phyloP scores from a whole-genome alignment of 2,797 vertebrate genomes.

The Petrocephalus sullivani region DNA sequence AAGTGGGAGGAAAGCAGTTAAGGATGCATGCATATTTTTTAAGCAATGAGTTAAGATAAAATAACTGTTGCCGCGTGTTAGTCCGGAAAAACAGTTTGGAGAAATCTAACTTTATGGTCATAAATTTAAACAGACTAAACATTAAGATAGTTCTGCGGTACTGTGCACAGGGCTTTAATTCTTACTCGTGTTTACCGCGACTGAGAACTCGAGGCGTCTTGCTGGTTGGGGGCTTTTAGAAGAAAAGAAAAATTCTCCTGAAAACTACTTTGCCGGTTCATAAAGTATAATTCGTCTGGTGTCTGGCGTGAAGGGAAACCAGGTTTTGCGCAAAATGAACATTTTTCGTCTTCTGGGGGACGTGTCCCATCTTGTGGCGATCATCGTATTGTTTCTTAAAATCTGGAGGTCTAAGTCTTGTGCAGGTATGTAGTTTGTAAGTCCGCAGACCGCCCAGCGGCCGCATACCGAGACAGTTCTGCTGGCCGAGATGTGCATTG shows the following conservation, averaged over 20 bases:
- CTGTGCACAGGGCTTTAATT: neutral
- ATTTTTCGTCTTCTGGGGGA: conserved; percentile 88
- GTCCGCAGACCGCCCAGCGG: neutral
- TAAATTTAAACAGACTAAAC: neutral
- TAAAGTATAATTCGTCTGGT: neutral
- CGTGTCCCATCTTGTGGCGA: conserved; percentile 87
- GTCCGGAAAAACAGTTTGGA: neutral
- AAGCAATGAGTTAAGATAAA: neutral
- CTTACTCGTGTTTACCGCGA: neutral
- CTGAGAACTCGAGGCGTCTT: neutral
- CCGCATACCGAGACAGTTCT: neutral
- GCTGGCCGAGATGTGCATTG: neutral
- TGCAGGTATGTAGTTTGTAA: conserved; percentile 62
- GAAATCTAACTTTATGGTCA: neutral
- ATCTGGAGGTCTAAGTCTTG: conserved; percentile 85
- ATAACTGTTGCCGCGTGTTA: neutral
- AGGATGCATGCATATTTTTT: neutral
- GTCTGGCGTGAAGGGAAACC: neutral
- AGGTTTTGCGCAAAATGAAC: conserved; percentile 67
- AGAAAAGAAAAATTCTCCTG: neutral
- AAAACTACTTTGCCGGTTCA: neutral
- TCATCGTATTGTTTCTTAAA: conserved; percentile 84
- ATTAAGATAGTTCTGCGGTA: neutral
- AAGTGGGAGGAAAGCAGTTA: neutral
- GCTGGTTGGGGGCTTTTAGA: neutral